Evolutionary conservation across 2,797 vertebrate genomes (phyloP).

Genomic region (Sibirionetta formosa): DNA sequence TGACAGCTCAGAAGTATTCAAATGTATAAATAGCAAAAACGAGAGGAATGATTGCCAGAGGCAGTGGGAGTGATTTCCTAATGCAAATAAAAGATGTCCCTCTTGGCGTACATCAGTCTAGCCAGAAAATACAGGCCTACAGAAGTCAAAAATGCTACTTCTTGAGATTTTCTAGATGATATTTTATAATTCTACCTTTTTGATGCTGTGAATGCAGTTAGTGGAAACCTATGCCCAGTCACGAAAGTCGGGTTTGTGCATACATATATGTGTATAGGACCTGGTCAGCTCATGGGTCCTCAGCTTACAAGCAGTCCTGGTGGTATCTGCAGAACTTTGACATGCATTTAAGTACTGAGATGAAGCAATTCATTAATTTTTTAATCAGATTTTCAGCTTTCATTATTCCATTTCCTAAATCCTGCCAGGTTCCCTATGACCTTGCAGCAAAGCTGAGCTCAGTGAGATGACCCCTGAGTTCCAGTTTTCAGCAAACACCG

Average conservation of each 20-base stretch:
- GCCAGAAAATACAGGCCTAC: neutral
- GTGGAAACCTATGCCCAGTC: fast-evolving
- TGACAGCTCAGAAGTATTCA: neutral
- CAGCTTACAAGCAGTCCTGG: fast-evolving
- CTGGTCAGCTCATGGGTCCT: fast-evolving
- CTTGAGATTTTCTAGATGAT: no score
- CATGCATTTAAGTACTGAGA: neutral
- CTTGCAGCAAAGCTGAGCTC: neutral
- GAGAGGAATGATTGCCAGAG: neutral
- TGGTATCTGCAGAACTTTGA: neutral
- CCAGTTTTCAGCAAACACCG: neutral
- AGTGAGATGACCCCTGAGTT: neutral
- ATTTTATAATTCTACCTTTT: fast-evolving
- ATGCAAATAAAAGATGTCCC: neutral
- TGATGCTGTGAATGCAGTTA: neutral
- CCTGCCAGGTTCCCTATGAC: neutral
- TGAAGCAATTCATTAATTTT: neutral
- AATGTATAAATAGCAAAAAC: neutral
- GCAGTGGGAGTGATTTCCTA: neutral
- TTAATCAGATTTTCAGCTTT: constrained; percentile 9
- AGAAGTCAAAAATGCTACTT: neutral
- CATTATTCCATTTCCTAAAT: neutral
- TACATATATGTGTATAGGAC: neutral
- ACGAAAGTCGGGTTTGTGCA: fast-evolving
- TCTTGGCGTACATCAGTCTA: neutral